These are phyloP conservation scores for Cantharis rustica DNA, from an alignment of 2,888 invertebrate species.

Conservation along the genomic window DNA sequence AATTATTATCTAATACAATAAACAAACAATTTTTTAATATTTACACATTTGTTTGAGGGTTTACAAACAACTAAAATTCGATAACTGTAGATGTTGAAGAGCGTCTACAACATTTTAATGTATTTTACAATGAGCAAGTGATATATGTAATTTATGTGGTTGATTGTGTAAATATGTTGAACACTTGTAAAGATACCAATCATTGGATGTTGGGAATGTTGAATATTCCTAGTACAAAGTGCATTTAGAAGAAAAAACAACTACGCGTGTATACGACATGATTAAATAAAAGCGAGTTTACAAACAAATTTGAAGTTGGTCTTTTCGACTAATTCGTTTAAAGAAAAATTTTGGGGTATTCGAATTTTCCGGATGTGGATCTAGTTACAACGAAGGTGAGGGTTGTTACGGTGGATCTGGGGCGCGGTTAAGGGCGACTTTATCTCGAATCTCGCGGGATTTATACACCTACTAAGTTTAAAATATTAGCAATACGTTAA, in stretches of 20 bases:
- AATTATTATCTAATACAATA: neutral
- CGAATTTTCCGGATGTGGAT: conserved; percentile 20
- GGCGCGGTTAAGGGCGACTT: conserved; percentile 25
- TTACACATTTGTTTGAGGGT: neutral
- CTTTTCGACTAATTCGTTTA: neutral
- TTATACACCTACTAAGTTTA: conserved; percentile 25
- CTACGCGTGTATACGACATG: neutral
- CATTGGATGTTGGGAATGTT: neutral
- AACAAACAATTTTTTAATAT: neutral
- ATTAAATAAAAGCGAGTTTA: neutral
- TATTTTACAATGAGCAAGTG: neutral
- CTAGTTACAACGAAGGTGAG: conserved; percentile 21
- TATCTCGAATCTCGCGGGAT: conserved; percentile 24
- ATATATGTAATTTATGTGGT: neutral
- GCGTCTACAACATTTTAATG: neutral
- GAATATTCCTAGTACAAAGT: neutral
- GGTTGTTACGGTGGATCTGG: conserved; percentile 27
- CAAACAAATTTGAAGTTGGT: neutral
- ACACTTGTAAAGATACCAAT: neutral
- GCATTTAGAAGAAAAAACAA: neutral
- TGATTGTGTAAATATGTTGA: conserved; percentile 7
- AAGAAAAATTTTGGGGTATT: neutral
- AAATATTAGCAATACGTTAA: conserved; percentile 25
- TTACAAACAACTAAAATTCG: neutral
- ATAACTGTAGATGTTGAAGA: neutral